phyloP scores from a whole-genome alignment of 2,888 invertebrate species.

The Holacanthella duospinosa region DNA sequence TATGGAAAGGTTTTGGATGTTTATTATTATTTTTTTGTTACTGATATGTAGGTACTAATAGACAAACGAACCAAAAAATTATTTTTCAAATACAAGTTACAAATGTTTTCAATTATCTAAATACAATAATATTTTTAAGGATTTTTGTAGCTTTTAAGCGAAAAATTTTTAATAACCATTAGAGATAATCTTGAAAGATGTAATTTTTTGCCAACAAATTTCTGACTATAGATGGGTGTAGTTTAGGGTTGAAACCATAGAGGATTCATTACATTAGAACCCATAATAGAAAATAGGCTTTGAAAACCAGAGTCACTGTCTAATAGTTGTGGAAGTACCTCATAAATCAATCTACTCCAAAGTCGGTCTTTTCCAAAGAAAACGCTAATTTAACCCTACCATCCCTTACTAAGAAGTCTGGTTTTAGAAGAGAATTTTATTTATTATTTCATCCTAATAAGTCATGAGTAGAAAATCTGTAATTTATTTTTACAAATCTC shows the following conservation, averaged over 20 bases:
- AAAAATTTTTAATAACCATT: too few species aligned
- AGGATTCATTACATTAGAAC: too few species aligned
- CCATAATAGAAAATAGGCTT: too few species aligned
- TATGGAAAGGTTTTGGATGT: not conserved
- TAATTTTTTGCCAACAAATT: too few species aligned
- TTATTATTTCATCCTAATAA: not conserved
- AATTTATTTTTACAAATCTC: slow-evolving; percentile 1
- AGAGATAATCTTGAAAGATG: too few species aligned
- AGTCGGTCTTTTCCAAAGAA: not conserved
- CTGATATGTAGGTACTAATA: not conserved
- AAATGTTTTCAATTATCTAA: not conserved
- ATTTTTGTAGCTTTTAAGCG: not conserved
- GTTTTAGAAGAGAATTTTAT: not conserved
- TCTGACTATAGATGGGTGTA: too few species aligned
- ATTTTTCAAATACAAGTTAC: not conserved
- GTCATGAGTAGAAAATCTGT: not conserved
- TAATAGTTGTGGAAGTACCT: not conserved
- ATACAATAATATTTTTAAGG: not conserved
- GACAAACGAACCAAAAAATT: too few species aligned
- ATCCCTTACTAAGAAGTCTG: too few species aligned
- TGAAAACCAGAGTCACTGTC: not conserved
- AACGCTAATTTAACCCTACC: too few species aligned
- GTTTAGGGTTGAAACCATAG: too few species aligned
- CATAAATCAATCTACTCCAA: not conserved
- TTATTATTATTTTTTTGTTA: not conserved